phyloP scores from a whole-genome alignment of 2,888 invertebrate genomes.

The Boloria euphrosyne region DNA sequence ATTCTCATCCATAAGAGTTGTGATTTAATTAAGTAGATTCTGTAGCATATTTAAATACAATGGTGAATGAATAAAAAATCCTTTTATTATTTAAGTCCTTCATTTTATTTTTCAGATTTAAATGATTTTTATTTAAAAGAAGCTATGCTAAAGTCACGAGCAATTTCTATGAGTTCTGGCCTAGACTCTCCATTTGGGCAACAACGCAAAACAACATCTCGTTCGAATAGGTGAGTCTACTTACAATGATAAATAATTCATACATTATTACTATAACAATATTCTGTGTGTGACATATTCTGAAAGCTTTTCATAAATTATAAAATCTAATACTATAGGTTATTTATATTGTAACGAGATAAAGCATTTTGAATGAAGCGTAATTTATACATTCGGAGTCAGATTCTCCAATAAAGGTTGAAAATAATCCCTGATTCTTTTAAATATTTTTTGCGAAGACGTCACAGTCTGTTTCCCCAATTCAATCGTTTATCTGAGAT shows the following conservation, averaged over 20 bases:
- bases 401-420: constrained; percentile 3
- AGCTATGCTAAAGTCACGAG: constrained; percentile 61
- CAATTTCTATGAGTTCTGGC: constrained; percentile 75
- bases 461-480: constrained; percentile 5
- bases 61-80: too few species aligned
- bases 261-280: neutral
- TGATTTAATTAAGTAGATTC: too few species aligned
- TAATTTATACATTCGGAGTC: constrained; percentile 11
- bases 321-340: too few species aligned
- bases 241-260: neutral
- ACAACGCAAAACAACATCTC: constrained; percentile 55
- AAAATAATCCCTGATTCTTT: constrained; percentile 19
- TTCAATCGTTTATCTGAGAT: constrained; percentile 13
- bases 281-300: too few species aligned
- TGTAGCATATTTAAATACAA: too few species aligned
- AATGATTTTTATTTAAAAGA: constrained; percentile 59
- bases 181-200: constrained; percentile 62
- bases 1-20: too few species aligned
- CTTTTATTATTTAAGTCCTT: neutral
- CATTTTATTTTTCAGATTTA: constrained; percentile 52
- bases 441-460: constrained; percentile 17
- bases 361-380: constrained; percentile 8
- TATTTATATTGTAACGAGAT: neutral
- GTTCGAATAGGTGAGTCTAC: constrained; percentile 62
- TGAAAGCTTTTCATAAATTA: too few species aligned